phyloP scores from a whole-genome alignment of 2,797 vertebrate genomes.

The Petrocephalus sullivani region DNA sequence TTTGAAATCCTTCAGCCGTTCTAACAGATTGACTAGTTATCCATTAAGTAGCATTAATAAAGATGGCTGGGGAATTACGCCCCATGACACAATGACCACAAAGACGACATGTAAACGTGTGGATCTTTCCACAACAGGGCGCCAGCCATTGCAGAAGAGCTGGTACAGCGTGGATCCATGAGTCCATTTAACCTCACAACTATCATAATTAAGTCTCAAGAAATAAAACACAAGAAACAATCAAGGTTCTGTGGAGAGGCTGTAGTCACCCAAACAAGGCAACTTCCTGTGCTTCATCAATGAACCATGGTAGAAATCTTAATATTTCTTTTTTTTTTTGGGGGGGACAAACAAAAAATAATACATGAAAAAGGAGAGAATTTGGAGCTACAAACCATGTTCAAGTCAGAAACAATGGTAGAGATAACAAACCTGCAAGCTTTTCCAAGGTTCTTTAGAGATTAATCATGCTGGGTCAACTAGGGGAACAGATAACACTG shows the following conservation, averaged over 20 bases:
- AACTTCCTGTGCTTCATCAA: neutral
- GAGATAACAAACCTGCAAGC: neutral
- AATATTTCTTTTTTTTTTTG: neutral
- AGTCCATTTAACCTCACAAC: neutral
- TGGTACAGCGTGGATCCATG: neutral
- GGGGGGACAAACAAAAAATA: neutral
- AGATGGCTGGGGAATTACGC: neutral
- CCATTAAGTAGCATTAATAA: neutral
- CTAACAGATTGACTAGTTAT: neutral
- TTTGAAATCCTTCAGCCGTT: constrained; percentile 14
- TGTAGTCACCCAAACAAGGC: neutral
- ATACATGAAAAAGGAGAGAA: neutral
- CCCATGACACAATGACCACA: neutral
- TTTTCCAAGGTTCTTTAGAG: neutral
- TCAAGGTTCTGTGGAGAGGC: neutral
- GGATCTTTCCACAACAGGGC: neutral
- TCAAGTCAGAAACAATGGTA: neutral
- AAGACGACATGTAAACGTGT: neutral
- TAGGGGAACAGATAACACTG: constrained; percentile 29
- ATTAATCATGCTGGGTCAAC: constrained; percentile 32
- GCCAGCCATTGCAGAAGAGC: neutral
- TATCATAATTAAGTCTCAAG: neutral
- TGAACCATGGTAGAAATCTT: neutral
- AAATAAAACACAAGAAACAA: neutral
- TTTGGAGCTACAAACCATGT: neutral